These are phyloP conservation scores for Oncorhynchus clarkii DNA, from an alignment of 2,113 vertebrate species.

Conservation along the genomic window DNA sequence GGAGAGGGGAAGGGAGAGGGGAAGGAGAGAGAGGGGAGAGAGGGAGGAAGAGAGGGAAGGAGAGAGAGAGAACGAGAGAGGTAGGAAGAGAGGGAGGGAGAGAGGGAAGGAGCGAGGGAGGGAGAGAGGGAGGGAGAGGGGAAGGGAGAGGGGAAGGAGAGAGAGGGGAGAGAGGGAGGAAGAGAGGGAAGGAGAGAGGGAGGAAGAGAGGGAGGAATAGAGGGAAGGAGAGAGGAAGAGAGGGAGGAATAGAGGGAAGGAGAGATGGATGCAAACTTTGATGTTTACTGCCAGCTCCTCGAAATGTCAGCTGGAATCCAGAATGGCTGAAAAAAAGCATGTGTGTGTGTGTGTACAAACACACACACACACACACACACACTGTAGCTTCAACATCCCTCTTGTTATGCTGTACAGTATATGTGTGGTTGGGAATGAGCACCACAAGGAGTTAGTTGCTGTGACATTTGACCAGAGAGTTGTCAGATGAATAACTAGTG, in stretches of 20 bases:
- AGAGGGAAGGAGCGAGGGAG: constrained; percentile 8
- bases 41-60: not conserved
- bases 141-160: too few species aligned
- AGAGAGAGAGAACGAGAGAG: constrained; percentile 4
- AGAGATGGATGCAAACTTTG: constrained; percentile 42
- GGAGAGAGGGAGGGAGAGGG: too few species aligned
- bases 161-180: too few species aligned
- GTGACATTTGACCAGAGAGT: constrained; percentile 69
- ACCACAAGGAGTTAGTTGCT: constrained; percentile 59
- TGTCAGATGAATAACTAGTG: constrained; percentile 46
- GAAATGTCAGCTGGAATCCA: constrained; percentile 65
- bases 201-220: not conserved
- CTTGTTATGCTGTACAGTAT: constrained; percentile 23
- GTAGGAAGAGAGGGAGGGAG: not conserved
- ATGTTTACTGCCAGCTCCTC: constrained; percentile 50
- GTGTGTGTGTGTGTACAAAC: not conserved
- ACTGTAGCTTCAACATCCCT: not conserved
- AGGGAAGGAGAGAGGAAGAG: fast-evolving
- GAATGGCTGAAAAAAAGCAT: constrained; percentile 38
- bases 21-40: constrained; percentile 11
- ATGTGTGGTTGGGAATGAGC: constrained; percentile 62
- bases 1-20: constrained; percentile 4
- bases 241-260: not conserved
- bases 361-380: not conserved
- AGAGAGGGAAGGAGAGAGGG: not conserved